These are phyloP conservation scores for Sitta carolinensis DNA, from an alignment of 2,797 vertebrate species.

Conservation along the genomic window DNA sequence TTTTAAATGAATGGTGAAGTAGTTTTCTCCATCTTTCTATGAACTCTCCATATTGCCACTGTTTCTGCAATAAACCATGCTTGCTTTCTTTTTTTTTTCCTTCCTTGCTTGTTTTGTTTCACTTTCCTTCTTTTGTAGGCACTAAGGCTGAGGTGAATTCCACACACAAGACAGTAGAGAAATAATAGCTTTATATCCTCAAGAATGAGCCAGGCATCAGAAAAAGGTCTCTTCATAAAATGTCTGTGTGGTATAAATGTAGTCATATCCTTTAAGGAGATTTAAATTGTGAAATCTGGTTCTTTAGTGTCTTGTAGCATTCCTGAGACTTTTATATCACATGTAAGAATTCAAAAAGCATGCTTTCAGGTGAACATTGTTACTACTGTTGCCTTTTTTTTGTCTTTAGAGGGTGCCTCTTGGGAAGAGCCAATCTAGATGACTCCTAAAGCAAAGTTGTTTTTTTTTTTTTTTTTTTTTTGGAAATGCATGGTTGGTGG, in stretches of 20 bases:
- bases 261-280: background rate
- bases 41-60: background rate
- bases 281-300: background rate
- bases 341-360: background rate
- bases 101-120: constrained; percentile 17
- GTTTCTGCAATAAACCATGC: background rate
- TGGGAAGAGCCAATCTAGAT: background rate
- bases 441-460: background rate
- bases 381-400: background rate
- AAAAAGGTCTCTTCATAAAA: constrained; percentile 33
- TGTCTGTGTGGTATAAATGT: background rate
- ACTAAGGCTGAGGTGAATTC: constrained; percentile 46
- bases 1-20: background rate
- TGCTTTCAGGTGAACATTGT: background rate
- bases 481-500: background rate
- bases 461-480: background rate
- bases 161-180: constrained; percentile 48
- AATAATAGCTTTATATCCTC: constrained; percentile 46
- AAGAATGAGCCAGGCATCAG: constrained; percentile 46
- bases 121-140: constrained; percentile 59
- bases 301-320: background rate
- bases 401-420: background rate
- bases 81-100: background rate
- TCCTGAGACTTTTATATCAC: background rate
- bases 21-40: background rate